These are phyloP conservation scores for Rhizomys pruinosus DNA, from an alignment of 2,113 vertebrate species.

Conservation along the genomic window DNA sequence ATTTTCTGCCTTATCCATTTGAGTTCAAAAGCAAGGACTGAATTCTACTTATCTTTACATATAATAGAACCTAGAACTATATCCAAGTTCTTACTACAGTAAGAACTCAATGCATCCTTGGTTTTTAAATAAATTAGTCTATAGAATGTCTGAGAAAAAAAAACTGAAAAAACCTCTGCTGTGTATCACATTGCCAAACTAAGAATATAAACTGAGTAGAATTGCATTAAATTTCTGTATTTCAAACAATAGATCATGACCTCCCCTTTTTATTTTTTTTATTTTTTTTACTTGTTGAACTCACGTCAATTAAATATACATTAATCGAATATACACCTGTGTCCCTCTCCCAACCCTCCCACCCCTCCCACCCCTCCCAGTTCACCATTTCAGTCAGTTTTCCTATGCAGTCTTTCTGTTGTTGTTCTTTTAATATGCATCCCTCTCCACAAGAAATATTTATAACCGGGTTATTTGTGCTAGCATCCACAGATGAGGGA, in stretches of 20 bases:
- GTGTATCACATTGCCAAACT: not conserved
- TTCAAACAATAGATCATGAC: not conserved
- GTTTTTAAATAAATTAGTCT: slow-evolving; percentile 9
- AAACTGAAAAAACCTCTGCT: not conserved
- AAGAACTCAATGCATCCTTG: not conserved
- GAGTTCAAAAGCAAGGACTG: slow-evolving; percentile 26
- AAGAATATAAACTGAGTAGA: not conserved
- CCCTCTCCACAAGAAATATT: too few relatives aligned
- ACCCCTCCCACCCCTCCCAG: too few relatives aligned
- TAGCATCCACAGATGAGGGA: too few relatives aligned
- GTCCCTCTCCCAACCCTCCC: too few relatives aligned
- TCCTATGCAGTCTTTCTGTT: too few relatives aligned
- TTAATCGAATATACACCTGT: too few relatives aligned
- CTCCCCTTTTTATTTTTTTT: not conserved
- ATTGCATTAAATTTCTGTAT: not conserved
- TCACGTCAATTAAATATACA: too few relatives aligned
- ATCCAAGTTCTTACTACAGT: not conserved
- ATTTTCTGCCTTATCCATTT: not conserved
- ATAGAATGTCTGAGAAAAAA: not conserved
- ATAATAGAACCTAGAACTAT: not conserved
- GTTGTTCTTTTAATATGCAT: too few relatives aligned
- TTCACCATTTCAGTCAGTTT: too few relatives aligned
- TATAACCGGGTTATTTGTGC: too few relatives aligned
- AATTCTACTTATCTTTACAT: not conserved
- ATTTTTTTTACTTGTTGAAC: too few relatives aligned